These are phyloP conservation scores for Eilema caniola DNA, from an alignment of 2,888 invertebrate genomes.

Conservation along the genomic window DNA sequence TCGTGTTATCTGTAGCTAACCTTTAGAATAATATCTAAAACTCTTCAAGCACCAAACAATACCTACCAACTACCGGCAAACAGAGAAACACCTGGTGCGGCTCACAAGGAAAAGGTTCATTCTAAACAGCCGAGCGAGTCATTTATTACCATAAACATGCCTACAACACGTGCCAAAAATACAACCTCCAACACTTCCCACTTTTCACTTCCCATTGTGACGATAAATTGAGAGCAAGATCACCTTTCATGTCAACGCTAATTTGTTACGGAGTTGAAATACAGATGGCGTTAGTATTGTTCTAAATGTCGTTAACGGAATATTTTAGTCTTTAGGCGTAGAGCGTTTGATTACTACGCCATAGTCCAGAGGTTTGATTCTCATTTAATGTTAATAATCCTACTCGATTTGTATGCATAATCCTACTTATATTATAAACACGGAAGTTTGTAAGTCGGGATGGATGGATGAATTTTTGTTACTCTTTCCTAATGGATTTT, in stretches of 20 bases:
- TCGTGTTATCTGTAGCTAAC: neutral
- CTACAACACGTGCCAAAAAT: constrained; percentile 20
- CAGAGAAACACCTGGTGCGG: constrained; percentile 9
- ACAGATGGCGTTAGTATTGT: constrained; percentile 7
- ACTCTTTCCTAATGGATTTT: too few relatives aligned
- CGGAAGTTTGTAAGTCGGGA: too few relatives aligned
- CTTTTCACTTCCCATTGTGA: constrained; percentile 12
- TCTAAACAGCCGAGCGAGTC: constrained; percentile 18
- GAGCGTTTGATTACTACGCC: too few relatives aligned
- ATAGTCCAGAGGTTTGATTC: too few relatives aligned
- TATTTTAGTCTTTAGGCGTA: too few relatives aligned
- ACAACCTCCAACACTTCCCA: constrained; percentile 14
- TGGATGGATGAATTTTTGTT: too few relatives aligned
- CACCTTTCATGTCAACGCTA: constrained; percentile 17
- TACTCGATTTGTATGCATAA: too few relatives aligned
- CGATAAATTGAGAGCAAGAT: constrained; percentile 15
- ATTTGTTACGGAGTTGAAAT: constrained; percentile 18
- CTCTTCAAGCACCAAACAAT: neutral
- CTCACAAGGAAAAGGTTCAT: constrained; percentile 17
- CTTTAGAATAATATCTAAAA: neutral
- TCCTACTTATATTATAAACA: too few relatives aligned
- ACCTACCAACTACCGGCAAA: neutral
- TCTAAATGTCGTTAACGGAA: neutral
- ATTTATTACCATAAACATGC: constrained; percentile 23
- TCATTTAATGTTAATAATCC: too few relatives aligned